Evolutionary conservation across 2,113 vertebrate genomes (phyloP).

Genomic region (Platysternon megacephalum): DNA sequence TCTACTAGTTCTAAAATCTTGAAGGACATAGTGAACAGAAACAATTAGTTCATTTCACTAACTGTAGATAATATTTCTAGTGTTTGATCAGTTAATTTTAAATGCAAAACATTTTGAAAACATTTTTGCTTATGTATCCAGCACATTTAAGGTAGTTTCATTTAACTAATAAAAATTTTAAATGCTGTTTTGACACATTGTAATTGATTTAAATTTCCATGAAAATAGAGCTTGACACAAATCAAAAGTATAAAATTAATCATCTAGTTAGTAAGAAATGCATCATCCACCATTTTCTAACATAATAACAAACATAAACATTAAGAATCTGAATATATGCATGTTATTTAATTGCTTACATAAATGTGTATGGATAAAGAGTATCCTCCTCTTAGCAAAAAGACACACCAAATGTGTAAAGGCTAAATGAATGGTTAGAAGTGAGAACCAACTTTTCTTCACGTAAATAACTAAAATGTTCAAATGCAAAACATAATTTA

Average conservation of each 20-base stretch:
- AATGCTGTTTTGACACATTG: background rate
- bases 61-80: background rate
- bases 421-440: background rate
- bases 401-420: background rate
- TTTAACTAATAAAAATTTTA: background rate
- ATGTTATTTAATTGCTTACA: background rate
- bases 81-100: background rate
- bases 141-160: background rate
- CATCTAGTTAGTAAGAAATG: background rate
- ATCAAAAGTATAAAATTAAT: background rate
- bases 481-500: background rate
- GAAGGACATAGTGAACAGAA: background rate
- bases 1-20: background rate
- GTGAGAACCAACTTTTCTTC: background rate
- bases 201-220: background rate
- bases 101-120: background rate
- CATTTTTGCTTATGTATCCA: background rate
- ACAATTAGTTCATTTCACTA: background rate
- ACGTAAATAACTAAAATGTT: background rate
- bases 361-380: background rate
- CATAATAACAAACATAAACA: background rate
- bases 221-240: background rate
- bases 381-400: background rate
- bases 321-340: background rate
- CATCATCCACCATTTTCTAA: background rate